phyloP scores from a whole-genome alignment of 2,797 vertebrate species.

The Melanogrammus aeglefinus region DNA sequence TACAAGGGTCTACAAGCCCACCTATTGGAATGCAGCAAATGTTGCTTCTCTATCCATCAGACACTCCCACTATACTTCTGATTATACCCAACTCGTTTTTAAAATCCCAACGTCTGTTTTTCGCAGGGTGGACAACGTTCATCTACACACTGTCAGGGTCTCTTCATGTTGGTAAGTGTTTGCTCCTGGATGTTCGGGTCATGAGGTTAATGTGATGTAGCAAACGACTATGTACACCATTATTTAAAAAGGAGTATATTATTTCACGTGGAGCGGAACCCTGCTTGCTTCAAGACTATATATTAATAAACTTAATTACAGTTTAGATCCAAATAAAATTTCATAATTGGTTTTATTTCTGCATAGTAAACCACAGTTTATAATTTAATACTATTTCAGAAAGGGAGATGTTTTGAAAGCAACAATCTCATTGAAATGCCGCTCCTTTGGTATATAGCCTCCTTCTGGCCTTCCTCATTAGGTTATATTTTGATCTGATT shows the following conservation, averaged over 20 bases:
- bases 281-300: constrained; percentile 10
- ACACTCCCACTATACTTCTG: too few relatives aligned
- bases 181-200: neutral
- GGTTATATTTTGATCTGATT: constrained; percentile 35
- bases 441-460: neutral
- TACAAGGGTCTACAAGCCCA: too few relatives aligned
- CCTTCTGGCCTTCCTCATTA: constrained; percentile 13
- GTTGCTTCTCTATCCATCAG: too few relatives aligned
- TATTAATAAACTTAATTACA: neutral
- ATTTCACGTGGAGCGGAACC: neutral
- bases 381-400: too few relatives aligned
- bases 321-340: neutral
- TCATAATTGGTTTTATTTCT: neutral
- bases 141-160: constrained; percentile 74
- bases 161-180: constrained; percentile 69
- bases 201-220: neutral
- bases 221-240: neutral
- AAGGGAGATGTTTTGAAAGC: constrained; percentile 37
- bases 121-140: constrained; percentile 77
- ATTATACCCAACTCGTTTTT: neutral
- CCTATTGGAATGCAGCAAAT: too few relatives aligned
- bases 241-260: neutral
- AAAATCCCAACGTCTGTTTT: constrained; percentile 3
- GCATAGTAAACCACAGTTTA: too few relatives aligned
- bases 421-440: constrained; percentile 24